Evolutionary conservation across 2,888 invertebrate genomes (phyloP).

Genomic region (Leptinotarsa haldemani): DNA sequence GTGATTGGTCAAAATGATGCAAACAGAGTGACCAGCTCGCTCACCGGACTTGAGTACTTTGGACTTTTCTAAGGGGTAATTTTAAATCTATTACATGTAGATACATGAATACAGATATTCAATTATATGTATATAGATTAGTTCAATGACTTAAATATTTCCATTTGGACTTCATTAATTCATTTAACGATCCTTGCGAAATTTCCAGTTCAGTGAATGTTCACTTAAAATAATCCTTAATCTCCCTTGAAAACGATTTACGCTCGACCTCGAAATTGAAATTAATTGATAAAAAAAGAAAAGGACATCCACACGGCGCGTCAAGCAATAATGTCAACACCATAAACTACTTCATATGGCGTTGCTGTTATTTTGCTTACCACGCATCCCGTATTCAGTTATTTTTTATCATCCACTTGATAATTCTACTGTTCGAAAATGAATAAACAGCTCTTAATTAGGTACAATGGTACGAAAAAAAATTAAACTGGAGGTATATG

Average conservation of each 20-base stretch:
- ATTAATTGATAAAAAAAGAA: neutral
- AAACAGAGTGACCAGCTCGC: no score
- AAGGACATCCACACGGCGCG: constrained; percentile 15
- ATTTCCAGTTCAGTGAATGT: no score
- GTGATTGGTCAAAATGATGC: no score
- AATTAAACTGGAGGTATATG: neutral
- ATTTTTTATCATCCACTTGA: neutral
- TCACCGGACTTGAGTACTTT: no score
- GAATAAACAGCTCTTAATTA: neutral
- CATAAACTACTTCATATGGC: neutral
- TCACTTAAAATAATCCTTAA: no score
- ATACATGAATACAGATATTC: no score
- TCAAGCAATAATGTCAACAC: neutral
- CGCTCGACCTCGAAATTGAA: constrained; percentile 7
- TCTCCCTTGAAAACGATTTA: neutral
- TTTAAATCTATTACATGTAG: no score
- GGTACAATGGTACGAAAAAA: neutral
- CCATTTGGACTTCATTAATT: no score
- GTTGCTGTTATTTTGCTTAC: neutral
- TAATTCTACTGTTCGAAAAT: neutral
- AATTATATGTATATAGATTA: no score
- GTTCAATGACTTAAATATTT: no score
- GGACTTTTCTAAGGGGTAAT: no score
- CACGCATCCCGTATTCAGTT: constrained; percentile 12
- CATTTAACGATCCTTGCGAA: no score